Evolutionary conservation across 2,113 vertebrate species (phyloP), one percentile per base, ranked within the genome.

Genomic region (Zosterops borbonicus): DNA sequence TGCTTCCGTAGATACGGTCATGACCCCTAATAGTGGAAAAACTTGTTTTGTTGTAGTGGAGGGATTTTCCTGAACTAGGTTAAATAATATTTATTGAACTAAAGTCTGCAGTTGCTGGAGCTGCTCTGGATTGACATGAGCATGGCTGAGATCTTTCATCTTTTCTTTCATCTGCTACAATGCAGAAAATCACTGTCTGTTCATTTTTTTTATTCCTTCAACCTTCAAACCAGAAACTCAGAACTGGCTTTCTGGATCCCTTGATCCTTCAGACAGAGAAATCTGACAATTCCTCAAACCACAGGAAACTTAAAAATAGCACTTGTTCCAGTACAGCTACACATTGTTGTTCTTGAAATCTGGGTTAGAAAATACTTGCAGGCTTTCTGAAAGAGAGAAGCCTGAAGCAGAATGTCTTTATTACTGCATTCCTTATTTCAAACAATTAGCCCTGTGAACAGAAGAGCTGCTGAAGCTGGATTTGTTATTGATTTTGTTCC

Each of bases 281-380:
- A 94, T 95, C 47, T 89, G 90, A 96, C 83, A 93, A 93, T 94
- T 95, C 94, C 88, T 96, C 49, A 95, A 88, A 94, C 95, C 94
- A 96, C 90, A 96, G 93, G 93, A 96, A 97, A 89, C 73, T 86
- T 91, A 94, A 97, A 94, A 96, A 96, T 96, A 97, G 92, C 82
- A 75, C 82, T 90, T 94, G 93, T 94, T 95, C 92, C 85, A 95
- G 90, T 52, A 86, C 82, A 91, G 75, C 80, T 86, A 90, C 87
- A 94, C 49, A 95, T 3, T 92, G 90, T 90, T 96, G 85, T 78
- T 96, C 90, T 93, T 93, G 60, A 96, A 92, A 94, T 93, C 88
- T 94, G 92, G 88, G 76, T 96, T 96, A 95, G 80, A 96, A 95
- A 95, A 96, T 46, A 89, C 62, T 94, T 80, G 21, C 24, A 68